Base-by-base conservation (phyloP, 2,113 vertebrate genomes). In the Tympanuchus pallidicinctus region DNA sequence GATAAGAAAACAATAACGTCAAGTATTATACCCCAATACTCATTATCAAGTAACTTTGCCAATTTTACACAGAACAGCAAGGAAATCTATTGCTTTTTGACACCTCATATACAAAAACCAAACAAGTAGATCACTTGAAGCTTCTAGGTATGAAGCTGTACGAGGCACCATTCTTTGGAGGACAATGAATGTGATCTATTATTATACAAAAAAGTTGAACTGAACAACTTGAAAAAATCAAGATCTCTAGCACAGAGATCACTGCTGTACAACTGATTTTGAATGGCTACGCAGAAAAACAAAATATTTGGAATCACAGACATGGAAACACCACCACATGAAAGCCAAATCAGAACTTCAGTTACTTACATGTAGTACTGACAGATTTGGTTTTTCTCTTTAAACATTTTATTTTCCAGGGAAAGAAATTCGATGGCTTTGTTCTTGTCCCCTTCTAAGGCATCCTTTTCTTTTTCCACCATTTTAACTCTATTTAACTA, bases 391-490 rank as follows among this genome's bases (percentile, higher is more conserved):
- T 98, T 99, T 97, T 98, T 99, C 93, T 99, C 98, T 93, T 97
- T 98, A 92, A 99, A 98, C 88, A 99, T 98, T 92, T 98, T 98
- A 86, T 99, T 99, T 97, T 99, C 99, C 96, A 99, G 94, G 38
- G 90, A 96, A 69, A 99, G 99, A 95, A 99, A 99, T 95, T 99
- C 98, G 70, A 99, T 97, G 11, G 99, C 99, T 94, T 98, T 98
- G 86, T 99, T 99, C 97, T 97, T 99, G 89, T 99, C 99, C 36
- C 96, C 98, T 96, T 99, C 99, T 97, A 99, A 97, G 71, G 98
- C 98, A 91, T 99, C 98, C 88, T 99, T 99, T 97, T 99, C 99
- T 94, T 99, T 99, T 97, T 99, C 99, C 65, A 99, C 99, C 47
- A 99, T 96, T 94, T 99, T 99, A 76, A 99, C 98, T 96, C 99